These are phyloP conservation scores for Stichopus horrens DNA, from an alignment of 53 echinoderm and acorn worm species.

Conservation along the genomic window DNA sequence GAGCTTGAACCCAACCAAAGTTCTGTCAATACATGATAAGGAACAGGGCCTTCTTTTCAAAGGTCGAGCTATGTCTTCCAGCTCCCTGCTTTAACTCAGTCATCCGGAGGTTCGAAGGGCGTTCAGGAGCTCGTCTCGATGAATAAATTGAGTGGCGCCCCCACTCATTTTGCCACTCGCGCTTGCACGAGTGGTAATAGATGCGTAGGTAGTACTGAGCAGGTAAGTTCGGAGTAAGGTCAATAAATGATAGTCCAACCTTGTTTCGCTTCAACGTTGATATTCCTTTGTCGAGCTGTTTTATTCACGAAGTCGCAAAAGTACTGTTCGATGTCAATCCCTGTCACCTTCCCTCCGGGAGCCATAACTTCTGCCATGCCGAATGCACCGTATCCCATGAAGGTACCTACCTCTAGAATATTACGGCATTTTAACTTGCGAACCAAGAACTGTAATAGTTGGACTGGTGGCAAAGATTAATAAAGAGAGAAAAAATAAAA, in stretches of 20 bases:
- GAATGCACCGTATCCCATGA: constrained; percentile 54
- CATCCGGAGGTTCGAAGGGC: too few species aligned
- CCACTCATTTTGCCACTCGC: neutral
- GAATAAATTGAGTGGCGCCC: too few species aligned
- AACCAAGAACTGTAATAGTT: constrained; percentile 48
- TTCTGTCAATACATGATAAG: too few species aligned
- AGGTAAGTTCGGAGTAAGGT: neutral
- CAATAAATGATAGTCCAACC: neutral
- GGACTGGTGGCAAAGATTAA: constrained; percentile 9
- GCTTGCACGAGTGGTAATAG: neutral
- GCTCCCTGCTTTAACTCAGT: too few species aligned
- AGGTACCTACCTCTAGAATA: constrained; percentile 57
- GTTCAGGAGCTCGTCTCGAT: neutral
- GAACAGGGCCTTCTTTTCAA: too few species aligned
- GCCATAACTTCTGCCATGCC: constrained; percentile 65
- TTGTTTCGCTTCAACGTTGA: constrained; percentile 38
- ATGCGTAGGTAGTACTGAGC: neutral
- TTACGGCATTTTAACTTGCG: constrained; percentile 34
- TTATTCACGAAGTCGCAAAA: constrained; percentile 42
- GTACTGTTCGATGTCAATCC: constrained; percentile 42
- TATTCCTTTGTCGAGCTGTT: neutral
- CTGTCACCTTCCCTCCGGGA: constrained; percentile 50
- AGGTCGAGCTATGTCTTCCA: too few species aligned
- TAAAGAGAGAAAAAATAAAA: neutral
- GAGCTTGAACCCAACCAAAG: too few species aligned